Percentiles rank a stretch among this genome's conserved stretches.
phyloP scores from a whole-genome alignment of 2,888 invertebrate genomes.

The Branchipolynoe longqiensis region DNA sequence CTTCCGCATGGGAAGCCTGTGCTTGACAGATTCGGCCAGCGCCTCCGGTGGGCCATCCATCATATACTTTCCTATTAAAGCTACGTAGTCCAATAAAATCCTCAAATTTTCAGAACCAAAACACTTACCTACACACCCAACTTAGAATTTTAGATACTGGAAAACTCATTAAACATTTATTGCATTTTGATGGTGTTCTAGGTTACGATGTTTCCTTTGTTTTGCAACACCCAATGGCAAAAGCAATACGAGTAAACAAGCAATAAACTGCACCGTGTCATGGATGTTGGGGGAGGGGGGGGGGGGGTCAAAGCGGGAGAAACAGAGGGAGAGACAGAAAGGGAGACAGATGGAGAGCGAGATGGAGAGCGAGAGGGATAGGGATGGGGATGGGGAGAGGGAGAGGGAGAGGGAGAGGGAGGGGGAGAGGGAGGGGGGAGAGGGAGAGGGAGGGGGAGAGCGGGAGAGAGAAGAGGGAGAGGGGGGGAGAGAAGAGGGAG shows the following conservation, averaged over 20 bases:
- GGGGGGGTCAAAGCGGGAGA: neutral
- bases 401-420: neutral
- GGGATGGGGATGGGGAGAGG: neutral
- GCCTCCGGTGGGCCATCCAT: too few relatives aligned
- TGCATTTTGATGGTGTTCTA: too few relatives aligned
- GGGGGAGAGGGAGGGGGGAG: neutral
- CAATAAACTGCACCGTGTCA: too few relatives aligned
- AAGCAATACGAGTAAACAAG: neutral
- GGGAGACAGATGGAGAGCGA: neutral
- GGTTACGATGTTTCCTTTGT: neutral
- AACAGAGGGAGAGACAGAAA: neutral
- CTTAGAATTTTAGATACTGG: too few relatives aligned
- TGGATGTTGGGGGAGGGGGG: neutral
- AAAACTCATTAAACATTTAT: too few relatives aligned
- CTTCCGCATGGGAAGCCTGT: too few relatives aligned
- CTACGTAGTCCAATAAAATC: too few relatives aligned
- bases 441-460: neutral
- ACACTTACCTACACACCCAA: too few relatives aligned
- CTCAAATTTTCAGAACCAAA: too few relatives aligned
- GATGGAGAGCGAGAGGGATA: neutral
- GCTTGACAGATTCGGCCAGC: too few relatives aligned
- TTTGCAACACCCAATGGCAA: neutral
- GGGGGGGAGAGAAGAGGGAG: neutral
- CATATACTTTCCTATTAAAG: too few relatives aligned
- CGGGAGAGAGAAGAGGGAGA: neutral